Base-by-base conservation (phyloP, 1,140 invertebrate species). In the Cherax quadricarinatus region DNA sequence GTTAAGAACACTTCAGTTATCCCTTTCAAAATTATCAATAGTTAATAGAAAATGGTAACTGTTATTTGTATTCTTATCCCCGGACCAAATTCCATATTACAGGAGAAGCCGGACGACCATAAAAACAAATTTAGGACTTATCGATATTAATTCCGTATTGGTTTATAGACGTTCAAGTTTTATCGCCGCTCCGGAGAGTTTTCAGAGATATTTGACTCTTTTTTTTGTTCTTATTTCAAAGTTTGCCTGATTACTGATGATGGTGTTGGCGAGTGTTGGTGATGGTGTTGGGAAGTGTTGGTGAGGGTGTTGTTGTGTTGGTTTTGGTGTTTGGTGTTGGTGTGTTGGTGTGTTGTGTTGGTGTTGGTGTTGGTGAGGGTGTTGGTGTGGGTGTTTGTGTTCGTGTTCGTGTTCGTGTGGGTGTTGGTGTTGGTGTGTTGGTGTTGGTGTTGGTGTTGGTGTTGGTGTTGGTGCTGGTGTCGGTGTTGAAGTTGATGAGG, bases 101-200 rank as follows among this genome's bases (percentile, higher is more conserved):
- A 75, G 21, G 70, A 30, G 70, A 75, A 7, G 24, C 70, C 24
- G 24, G n/a, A 75, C 70, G n/a, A 12, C 70, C 70, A 75, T 75
- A 75, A 75, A 75, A 21, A 21, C 70, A 75, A 75, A 75, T 75
- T 75, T 75, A 75, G 70, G 70, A 75, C 70, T 75, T 75, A 75
- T 75, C 70, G 70, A 75, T 75, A 75, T 75, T 30, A 75, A 75
- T 75, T 30, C 70, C 21, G 21, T 75, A 75, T 75, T 30, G 70
- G 70, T 75, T 24, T 75, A 75, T 75, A 75, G 70, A 75, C n/a
- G 70, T 30, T 75, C 24, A 4, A 7, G 70, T 75, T 75, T 24
- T 75, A 75, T 75, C 18, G 18, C 12, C 70, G 14, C n/a, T 9
- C n/a, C 6, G n/a, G 70, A 30, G 7, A 75, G 21, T 75, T 75